phyloP scores from a whole-genome alignment of 1,140 invertebrate species.

The Ostrea edulis region DNA sequence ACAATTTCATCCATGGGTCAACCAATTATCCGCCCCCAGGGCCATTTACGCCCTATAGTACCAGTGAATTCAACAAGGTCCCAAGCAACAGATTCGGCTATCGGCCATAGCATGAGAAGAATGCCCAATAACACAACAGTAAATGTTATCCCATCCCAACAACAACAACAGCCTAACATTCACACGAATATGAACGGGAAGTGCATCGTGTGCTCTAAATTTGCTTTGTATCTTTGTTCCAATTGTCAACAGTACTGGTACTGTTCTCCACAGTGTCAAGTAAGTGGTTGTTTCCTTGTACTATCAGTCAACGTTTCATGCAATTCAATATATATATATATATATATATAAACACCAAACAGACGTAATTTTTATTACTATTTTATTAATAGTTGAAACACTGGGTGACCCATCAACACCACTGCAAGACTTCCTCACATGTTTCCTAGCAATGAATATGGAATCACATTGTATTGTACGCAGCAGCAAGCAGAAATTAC shows the following conservation, averaged over 20 bases:
- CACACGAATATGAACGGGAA: conserved; percentile 39
- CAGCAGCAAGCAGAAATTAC: too few relatives aligned
- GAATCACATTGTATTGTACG: neutral
- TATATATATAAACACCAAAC: too few relatives aligned
- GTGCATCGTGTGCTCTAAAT: conserved; percentile 43
- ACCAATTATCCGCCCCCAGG: neutral
- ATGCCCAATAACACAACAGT: neutral
- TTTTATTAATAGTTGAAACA: conserved; percentile 39
- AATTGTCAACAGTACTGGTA: conserved; percentile 42
- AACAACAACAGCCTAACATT: neutral
- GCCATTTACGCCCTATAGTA: conserved; percentile 1
- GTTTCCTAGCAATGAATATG: neutral
- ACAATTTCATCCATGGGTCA: conserved; percentile 3
- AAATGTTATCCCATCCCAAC: neutral
- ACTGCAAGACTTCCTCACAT: conserved; percentile 3
- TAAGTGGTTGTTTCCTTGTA: conserved; percentile 1
- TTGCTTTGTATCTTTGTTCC: conserved; percentile 43
- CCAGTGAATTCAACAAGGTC: neutral
- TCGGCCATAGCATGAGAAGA: neutral
- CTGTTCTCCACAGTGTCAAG: conserved; percentile 39
- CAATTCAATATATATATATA: too few relatives aligned
- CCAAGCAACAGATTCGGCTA: neutral
- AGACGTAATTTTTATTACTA: neutral
- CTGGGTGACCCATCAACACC: conserved; percentile 38
- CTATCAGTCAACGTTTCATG: too few relatives aligned